Percentiles rank a stretch among this genome's conserved stretches.
These are phyloP conservation scores for Palythoa grandiflora DNA, from an alignment of 92 coral and sea anemone species.

Conservation along the genomic window DNA sequence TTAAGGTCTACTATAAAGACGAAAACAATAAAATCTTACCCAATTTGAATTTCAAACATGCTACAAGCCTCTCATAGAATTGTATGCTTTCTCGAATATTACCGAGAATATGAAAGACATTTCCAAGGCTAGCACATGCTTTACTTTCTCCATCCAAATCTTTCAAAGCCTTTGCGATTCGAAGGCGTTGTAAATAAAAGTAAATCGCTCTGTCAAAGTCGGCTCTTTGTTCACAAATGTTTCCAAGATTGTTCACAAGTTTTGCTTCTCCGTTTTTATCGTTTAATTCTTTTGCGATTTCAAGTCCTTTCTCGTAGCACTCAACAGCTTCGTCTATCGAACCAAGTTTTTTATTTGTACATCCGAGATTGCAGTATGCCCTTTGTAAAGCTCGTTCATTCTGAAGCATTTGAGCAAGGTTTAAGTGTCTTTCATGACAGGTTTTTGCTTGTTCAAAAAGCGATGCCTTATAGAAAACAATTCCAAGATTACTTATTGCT, in stretches of 20 bases:
- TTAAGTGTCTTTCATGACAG: slow-evolving; percentile 91
- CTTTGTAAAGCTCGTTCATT: slow-evolving; percentile 81
- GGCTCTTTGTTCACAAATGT: slow-evolving; percentile 85
- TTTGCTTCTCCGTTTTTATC: slow-evolving; percentile 95
- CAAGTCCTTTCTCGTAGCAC: slow-evolving; percentile 93
- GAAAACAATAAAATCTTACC: slow-evolving; percentile 66
- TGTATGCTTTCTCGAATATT: slow-evolving; percentile 92
- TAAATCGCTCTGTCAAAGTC: slow-evolving; percentile 92
- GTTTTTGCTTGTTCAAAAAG: slow-evolving; percentile 81
- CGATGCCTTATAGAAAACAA: slow-evolving; percentile 88
- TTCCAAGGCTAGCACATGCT: slow-evolving; percentile 94
- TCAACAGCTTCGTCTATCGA: slow-evolving; percentile 88
- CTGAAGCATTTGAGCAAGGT: slow-evolving; percentile 68
- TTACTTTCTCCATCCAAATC: slow-evolving; percentile 95
- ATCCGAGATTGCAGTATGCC: slow-evolving; percentile 95
- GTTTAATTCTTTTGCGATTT: slow-evolving; percentile 77
- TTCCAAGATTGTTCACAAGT: slow-evolving; percentile 93
- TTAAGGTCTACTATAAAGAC: not conserved
- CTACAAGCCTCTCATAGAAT: slow-evolving; percentile 91
- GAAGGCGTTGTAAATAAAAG: slow-evolving; percentile 81
- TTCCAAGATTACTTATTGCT: slow-evolving; percentile 89
- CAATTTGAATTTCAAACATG: slow-evolving; percentile 89
- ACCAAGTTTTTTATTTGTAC: slow-evolving; percentile 85
- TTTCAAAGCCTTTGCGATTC: slow-evolving; percentile 87
- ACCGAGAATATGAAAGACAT: slow-evolving; percentile 90